Conservation (phyloP, 2,888 invertebrate genomes). For the Invenusta paracnida region DNA sequence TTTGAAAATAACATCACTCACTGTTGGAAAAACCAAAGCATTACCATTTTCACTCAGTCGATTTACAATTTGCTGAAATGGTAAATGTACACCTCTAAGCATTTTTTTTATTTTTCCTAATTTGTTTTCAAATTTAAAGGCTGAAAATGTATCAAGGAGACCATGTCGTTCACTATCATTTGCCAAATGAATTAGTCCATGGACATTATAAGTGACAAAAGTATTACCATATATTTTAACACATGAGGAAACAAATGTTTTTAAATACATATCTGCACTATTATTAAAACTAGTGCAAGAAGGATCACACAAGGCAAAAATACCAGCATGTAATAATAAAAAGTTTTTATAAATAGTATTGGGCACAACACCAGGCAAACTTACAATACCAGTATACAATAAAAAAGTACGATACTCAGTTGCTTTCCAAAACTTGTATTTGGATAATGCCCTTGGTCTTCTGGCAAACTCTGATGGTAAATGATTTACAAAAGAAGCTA, state of each 20-base stretch:
- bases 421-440: constrained; percentile 51
- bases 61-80: neutral
- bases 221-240: constrained; percentile 51
- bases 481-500: constrained; percentile 18
- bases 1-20: neutral
- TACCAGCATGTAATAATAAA: constrained; percentile 48
- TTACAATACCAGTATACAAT: constrained; percentile 50
- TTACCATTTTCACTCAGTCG: neutral
- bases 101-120: constrained; percentile 48
- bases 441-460: constrained; percentile 49
- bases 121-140: constrained; percentile 56
- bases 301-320: constrained; percentile 45
- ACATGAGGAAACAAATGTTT: constrained; percentile 48
- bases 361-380: constrained; percentile 46
- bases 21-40: neutral
- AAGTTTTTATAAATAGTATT: constrained; percentile 48
- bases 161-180: constrained; percentile 53
- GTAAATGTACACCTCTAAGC: neutral
- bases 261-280: constrained; percentile 46
- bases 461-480: constrained; percentile 50
- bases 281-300: neutral
- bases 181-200: constrained; percentile 53
- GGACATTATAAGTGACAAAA: constrained; percentile 55
- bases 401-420: constrained; percentile 51
- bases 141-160: constrained; percentile 50